Evolutionary conservation across 1,140 invertebrate genomes (phyloP).

Genomic region (Melipona quadrifasciata): DNA sequence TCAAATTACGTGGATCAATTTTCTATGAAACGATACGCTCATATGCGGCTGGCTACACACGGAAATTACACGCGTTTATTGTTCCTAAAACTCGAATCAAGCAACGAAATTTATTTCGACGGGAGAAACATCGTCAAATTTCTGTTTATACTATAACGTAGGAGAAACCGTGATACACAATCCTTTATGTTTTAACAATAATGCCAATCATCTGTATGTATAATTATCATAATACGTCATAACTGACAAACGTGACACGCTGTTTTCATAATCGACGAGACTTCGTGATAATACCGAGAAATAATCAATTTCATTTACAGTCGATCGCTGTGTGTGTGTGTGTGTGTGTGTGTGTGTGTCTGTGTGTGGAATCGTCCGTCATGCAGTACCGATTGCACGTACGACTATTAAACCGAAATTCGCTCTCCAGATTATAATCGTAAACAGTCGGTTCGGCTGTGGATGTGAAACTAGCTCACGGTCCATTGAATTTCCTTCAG

Average conservation of each 20-base stretch:
- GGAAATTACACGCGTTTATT: background rate
- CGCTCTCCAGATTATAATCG: slow-evolving; percentile 61
- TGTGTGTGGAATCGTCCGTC: slow-evolving; percentile 41
- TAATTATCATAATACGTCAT: slow-evolving; percentile 23
- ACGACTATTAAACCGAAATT: slow-evolving; percentile 64
- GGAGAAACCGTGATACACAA: background rate
- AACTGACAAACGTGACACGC: background rate
- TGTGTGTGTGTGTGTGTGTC: too few relatives aligned
- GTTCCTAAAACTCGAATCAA: background rate
- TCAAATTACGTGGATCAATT: background rate
- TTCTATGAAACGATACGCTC: background rate
- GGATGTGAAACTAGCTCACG: slow-evolving; percentile 34
- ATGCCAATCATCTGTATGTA: background rate
- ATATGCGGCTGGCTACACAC: background rate
- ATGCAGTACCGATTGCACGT: slow-evolving; percentile 14
- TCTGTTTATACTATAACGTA: background rate
- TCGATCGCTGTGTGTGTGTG: background rate
- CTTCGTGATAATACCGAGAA: slow-evolving; percentile 7
- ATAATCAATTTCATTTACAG: slow-evolving; percentile 56
- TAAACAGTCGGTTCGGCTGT: slow-evolving; percentile 51
- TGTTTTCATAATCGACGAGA: slow-evolving; percentile 18
- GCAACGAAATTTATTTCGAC: background rate
- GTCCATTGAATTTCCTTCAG: slow-evolving; percentile 51
- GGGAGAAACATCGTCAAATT: background rate
- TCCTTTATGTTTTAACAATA: background rate